Conservation (phyloP, 2,797 vertebrate species). For the Tangara arthus region DNA sequence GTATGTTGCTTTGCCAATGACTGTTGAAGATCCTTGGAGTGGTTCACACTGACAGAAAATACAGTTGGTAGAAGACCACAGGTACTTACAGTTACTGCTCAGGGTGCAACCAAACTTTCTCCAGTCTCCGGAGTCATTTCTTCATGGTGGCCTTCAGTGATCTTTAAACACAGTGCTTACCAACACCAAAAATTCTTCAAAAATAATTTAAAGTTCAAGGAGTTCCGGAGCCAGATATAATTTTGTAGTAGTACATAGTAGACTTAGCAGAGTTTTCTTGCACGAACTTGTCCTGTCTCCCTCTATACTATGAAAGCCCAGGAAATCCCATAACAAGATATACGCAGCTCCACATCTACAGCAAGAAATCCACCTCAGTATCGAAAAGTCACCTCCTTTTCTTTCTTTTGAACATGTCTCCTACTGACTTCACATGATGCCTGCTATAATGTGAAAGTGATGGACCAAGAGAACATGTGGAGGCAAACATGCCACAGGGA, state of each 20-base stretch:
- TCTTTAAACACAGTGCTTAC: not conserved
- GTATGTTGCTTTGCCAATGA: not conserved
- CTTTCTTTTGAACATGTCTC: not conserved
- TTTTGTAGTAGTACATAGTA: not conserved
- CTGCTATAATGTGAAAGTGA: not conserved
- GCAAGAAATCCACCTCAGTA: not conserved
- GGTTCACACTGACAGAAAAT: not conserved
- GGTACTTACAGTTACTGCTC: not conserved
- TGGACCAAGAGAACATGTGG: not conserved
- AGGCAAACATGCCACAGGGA: not conserved
- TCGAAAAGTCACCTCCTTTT: not conserved
- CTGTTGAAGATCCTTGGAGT: not conserved
- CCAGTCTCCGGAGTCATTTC: not conserved
- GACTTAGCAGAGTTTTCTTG: not conserved
- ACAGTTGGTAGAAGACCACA: not conserved
- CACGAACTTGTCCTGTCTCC: not conserved
- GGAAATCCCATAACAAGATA: not conserved
- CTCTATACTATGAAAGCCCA: not conserved
- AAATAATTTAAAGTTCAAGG: not conserved
- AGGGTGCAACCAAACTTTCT: not conserved
- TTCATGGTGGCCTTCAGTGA: not conserved
- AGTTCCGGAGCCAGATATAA: not conserved
- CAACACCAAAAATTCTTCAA: not conserved
- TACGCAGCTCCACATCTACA: not conserved
- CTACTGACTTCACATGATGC: not conserved